Conservation (phyloP, 2,888 invertebrate species). For the Dicranocentrus wangi region DNA sequence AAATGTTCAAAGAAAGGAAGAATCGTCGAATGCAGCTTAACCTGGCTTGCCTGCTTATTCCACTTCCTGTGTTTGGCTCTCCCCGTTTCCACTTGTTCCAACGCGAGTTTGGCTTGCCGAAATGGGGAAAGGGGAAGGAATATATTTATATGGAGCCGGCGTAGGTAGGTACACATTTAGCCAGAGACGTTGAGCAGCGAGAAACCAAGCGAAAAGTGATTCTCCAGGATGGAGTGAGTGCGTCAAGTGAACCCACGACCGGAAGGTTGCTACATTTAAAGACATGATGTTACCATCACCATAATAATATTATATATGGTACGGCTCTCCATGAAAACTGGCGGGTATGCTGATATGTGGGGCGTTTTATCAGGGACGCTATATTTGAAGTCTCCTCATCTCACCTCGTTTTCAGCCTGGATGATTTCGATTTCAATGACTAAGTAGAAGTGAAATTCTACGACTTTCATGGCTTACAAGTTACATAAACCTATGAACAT, state of each 20-base stretch:
- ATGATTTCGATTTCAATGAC: slow-evolving; percentile 32
- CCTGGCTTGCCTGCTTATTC: slow-evolving; percentile 7
- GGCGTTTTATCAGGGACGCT: not conserved
- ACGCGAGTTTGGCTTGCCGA: no score
- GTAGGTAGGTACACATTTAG: no score
- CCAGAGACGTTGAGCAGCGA: slow-evolving; percentile 45
- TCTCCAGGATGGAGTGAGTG: slow-evolving; percentile 20
- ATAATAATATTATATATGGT: slow-evolving; percentile 17
- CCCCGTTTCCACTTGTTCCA: not conserved
- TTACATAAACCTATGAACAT: no score
- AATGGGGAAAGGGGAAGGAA: no score
- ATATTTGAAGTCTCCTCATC: slow-evolving; percentile 50
- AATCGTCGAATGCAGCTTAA: slow-evolving; percentile 44
- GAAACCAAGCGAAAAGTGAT: slow-evolving; percentile 56
- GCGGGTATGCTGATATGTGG: not conserved
- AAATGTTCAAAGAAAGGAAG: slow-evolving; percentile 44
- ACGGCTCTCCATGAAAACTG: not conserved
- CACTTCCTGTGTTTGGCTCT: slow-evolving; percentile 12
- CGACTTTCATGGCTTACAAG: no score
- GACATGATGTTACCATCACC: not conserved
- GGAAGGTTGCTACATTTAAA: slow-evolving; percentile 19
- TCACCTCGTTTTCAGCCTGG: slow-evolving; percentile 53
- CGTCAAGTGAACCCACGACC: slow-evolving; percentile 26
- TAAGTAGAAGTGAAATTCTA: slow-evolving; percentile 1
- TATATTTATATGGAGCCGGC: no score